A percentile compares a stretch with the other conserved stretches of the same genome.
Evolutionary conservation across 2,113 vertebrate species (phyloP).

Genomic region (Holacanthus passer): DNA sequence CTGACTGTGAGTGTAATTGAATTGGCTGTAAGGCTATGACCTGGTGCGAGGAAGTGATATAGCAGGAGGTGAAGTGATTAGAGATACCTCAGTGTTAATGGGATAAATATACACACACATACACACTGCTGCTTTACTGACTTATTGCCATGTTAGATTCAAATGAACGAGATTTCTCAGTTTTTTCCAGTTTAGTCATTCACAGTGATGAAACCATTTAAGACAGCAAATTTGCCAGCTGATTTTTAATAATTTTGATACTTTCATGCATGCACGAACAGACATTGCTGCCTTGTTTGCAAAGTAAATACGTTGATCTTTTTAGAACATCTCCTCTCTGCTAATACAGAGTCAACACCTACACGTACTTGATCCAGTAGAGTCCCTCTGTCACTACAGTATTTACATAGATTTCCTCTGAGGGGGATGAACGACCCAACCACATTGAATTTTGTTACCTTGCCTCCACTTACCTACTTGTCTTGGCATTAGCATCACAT

Average conservation of each 20-base stretch:
- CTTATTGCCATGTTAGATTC: constrained; percentile 15
- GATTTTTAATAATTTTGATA: neutral
- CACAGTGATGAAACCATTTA: neutral
- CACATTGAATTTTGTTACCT: constrained; percentile 23
- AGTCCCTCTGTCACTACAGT: neutral
- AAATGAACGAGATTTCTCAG: neutral
- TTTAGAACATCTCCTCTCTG: neutral
- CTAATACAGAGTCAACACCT: neutral
- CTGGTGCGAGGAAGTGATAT: constrained; percentile 37
- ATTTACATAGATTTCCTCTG: constrained; percentile 23
- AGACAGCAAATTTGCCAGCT: neutral
- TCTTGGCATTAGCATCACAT: neutral
- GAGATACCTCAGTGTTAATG: neutral
- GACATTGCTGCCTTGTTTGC: neutral
- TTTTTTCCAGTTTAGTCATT: neutral
- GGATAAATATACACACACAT: constrained; percentile 19
- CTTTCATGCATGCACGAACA: too few relatives aligned
- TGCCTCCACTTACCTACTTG: neutral
- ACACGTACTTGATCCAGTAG: neutral
- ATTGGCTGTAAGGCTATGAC: constrained; percentile 27
- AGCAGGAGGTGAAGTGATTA: constrained; percentile 1
- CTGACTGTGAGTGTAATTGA: constrained; percentile 52
- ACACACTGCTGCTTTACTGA: neutral
- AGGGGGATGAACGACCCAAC: neutral
- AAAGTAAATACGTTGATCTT: neutral